phyloP scores from a whole-genome alignment of 2,113 vertebrate genomes.

The Otis tarda region DNA sequence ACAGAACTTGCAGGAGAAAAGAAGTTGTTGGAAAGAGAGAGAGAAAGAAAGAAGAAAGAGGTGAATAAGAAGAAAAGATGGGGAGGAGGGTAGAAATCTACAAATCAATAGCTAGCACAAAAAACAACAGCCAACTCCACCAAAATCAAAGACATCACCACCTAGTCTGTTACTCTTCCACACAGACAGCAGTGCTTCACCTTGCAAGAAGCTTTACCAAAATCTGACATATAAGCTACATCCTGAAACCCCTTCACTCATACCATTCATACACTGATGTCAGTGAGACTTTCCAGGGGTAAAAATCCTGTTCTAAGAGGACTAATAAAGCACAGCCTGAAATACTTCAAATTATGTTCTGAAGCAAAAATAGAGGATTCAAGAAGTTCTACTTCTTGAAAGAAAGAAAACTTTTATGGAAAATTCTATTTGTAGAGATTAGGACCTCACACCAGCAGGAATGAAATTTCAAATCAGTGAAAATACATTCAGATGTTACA shows the following conservation, averaged over 20 bases:
- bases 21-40: background rate
- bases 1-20: background rate
- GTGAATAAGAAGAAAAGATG: background rate
- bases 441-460: background rate
- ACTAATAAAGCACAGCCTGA: background rate
- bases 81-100: background rate
- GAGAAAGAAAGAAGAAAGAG: background rate
- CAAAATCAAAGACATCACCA: background rate
- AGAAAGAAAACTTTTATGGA: background rate
- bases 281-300: background rate
- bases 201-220: background rate
- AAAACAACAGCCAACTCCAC: background rate
- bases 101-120: background rate
- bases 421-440: background rate
- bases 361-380: background rate
- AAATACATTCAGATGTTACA: background rate
- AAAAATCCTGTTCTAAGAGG: background rate
- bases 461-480: background rate
- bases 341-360: background rate
- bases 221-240: background rate
- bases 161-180: background rate
- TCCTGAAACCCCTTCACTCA: background rate
- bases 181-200: background rate
- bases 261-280: background rate
- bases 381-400: background rate